Base-by-base conservation (phyloP, 2,888 invertebrate genomes). In the Coelinius sp. region DNA sequence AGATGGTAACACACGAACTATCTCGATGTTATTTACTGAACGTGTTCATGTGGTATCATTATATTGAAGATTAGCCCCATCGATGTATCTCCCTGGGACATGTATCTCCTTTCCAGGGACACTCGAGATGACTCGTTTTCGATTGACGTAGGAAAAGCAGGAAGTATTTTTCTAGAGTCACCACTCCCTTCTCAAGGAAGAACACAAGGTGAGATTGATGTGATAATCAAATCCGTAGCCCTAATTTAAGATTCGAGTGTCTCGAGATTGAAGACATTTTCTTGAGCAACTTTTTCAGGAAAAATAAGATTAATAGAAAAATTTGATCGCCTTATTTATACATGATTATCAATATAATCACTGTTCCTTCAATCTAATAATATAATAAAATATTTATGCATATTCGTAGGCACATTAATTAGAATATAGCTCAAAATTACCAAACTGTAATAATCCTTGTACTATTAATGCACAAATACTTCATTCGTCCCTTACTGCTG, bases 1-100 rank as follows among this genome's bases (percentile, higher is more conserved):
- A 66, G 49, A 70, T 70, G 64, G 41, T 27, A 64, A 53, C 52
- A 46, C 41, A 1, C 6, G 17, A 56, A 62, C 52, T 75, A 52
- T 5, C 46, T 63, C 17, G 44, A 27, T 22, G 56, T 49, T 67
- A 44, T 41, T 31, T 10, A 59, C 49, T 41, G 59, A 17, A 65
- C 41, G 27, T 68, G 38, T 17, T 17, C 31, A 70, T 71, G 64
- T n/a, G 67, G 59, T 66, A 46, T 52, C 41, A 64, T 59, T 25
- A 38, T 27, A 22, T 67, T 46, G n/a, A 12, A 25, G 25, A 46
- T n/a, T 14, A 27, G 44, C 14, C 44, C 35, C 24, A 67, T 56
- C 38, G 31, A 52, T 22, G n/a, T 44, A 31, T 59, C 8, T 14
- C 12, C 25, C 7, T 14, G 17, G 2, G 6, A 14, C n/a, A n/a